Base-by-base conservation (phyloP, 2,888 invertebrate genomes). In the Anthrax anthrax region DNA sequence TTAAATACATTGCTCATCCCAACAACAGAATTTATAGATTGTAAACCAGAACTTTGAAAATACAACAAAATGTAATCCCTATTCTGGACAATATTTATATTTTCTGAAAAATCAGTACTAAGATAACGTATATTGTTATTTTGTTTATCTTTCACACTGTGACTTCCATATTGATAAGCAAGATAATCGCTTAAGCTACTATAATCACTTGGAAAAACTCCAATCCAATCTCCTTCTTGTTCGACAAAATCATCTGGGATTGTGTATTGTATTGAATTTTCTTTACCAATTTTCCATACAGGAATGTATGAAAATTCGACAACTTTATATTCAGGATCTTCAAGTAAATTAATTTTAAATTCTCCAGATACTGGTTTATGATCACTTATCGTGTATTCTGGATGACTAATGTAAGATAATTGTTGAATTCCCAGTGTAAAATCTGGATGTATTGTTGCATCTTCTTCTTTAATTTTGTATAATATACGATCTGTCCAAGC, bases 401-500 rank as follows among this genome's bases (percentile, higher is more conserved):
- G 77, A 62, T 88, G 77, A 58, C 85, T 81, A 58, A 76, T 77
- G 64, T 96, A 96, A 1, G 79, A 78, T 47, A 78, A 63, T 56
- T 85, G 80, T 46, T 82, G 78, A 1, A 81, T 80, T 51, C 78
- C 72, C n/a, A 94, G 69, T 6, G 79, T 81, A 34, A 85, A 75
- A 57, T 87, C 85, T n/a, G n/a, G n/a, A n/a, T n/a, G n/a, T n/a
- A n/a, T n/a, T 52, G 87, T 84, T 58, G 89, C 88, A 44, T 83
- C 82, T 59, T 90, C 78, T 0, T 78, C 74, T 59, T 87, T 84
- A 5, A 85, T 86, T 65, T 84, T 83, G 71, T 87, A 89, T 46
- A 96, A 70, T 56, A 96, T 83, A 49, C 96, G 75, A 69, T 96
- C 96, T 3, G 92, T 91, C 92, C 94, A 96, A 0, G 91, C 90